Percentiles rank a stretch among this genome's conserved stretches.
These are phyloP conservation scores for Teleogryllus occipitalis DNA, from an alignment of 1,140 invertebrate genomes.

Conservation along the genomic window DNA sequence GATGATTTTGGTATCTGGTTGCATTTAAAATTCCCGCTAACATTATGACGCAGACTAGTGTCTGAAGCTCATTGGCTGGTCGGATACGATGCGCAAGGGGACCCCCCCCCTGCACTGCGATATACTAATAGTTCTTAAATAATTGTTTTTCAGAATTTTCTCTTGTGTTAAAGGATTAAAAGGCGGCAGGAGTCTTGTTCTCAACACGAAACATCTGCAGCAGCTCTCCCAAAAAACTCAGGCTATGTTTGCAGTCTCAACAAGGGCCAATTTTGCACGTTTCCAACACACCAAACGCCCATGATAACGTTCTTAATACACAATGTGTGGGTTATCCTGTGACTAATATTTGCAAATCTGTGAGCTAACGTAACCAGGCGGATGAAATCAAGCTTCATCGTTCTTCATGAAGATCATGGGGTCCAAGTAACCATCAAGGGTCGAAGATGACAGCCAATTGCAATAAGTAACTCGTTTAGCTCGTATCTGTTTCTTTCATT, in stretches of 20 bases:
- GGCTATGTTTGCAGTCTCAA: neutral
- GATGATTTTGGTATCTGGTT: no score
- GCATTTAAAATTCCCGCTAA: no score
- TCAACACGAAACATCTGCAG: no score
- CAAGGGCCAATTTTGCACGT: neutral
- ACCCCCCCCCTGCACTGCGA: neutral
- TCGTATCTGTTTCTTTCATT: neutral
- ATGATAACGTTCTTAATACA: neutral
- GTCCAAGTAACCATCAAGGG: conserved; percentile 9
- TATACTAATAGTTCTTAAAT: no score
- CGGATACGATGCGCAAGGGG: no score
- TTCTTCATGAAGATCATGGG: neutral
- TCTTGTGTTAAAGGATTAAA: no score
- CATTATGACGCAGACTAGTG: no score
- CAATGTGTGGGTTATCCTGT: neutral
- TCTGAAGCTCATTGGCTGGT: no score
- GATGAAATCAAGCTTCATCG: neutral
- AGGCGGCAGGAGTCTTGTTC: no score
- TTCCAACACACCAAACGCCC: neutral
- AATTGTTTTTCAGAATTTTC: no score
- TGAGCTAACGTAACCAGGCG: neutral
- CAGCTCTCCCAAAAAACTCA: no score
- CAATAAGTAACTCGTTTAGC: conserved; percentile 10
- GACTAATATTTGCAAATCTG: neutral
- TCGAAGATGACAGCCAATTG: conserved; percentile 2